Evolutionary conservation across 2,797 vertebrate species (phyloP).

Genomic region (Ambastaia sidthimunki): DNA sequence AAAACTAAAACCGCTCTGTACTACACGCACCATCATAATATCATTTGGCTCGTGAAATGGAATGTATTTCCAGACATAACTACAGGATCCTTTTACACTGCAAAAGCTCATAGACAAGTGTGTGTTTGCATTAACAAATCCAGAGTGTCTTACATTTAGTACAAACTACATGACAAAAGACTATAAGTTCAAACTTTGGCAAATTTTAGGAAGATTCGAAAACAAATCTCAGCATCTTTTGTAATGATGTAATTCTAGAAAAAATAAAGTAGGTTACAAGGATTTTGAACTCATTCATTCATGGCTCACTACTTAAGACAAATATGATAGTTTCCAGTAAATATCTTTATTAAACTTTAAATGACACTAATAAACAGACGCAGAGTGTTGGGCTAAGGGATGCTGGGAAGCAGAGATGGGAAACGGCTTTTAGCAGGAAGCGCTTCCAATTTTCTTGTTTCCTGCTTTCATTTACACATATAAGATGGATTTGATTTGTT

Average conservation of each 20-base stretch:
- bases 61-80: neutral
- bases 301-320: neutral
- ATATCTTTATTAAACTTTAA: neutral
- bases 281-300: too few relatives aligned
- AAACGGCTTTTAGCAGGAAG: slow-evolving; percentile 1
- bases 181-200: neutral
- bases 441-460: slow-evolving; percentile 13
- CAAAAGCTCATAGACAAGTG: neutral
- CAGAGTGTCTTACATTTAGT: neutral
- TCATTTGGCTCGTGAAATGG: neutral
- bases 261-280: too few relatives aligned
- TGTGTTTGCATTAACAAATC: neutral
- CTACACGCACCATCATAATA: neutral
- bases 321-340: neutral
- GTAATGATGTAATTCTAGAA: slow-evolving; percentile 12
- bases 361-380: too few relatives aligned
- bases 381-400: neutral
- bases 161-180: neutral
- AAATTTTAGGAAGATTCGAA: neutral
- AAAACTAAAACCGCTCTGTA: slow-evolving; percentile 36
- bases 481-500: slow-evolving; percentile 28
- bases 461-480: slow-evolving; percentile 16
- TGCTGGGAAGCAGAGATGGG: neutral
- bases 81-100: neutral
- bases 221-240: neutral